A percentile compares a stretch with the other conserved stretches of the same genome.
Evolutionary conservation across 2,797 vertebrate species (phyloP).

Genomic region (Takifugu rubripes): DNA sequence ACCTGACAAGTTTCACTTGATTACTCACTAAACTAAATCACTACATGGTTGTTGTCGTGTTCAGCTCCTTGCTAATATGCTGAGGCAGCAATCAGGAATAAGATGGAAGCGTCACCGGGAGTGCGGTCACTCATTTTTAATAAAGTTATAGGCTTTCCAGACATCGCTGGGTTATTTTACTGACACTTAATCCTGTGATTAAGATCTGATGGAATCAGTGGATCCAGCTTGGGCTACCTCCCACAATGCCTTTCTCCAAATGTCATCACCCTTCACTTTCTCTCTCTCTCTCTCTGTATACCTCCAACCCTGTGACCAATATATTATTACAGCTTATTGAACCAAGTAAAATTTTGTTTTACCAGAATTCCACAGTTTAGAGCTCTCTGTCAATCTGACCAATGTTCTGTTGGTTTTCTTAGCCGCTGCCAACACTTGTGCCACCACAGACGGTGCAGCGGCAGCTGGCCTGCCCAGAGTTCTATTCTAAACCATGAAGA

Average conservation of each 20-base stretch:
- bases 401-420: conserved; percentile 37
- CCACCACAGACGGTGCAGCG: conserved; percentile 20
- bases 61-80: neutral
- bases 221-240: conserved; percentile 6
- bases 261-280: conserved; percentile 18
- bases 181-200: conserved; percentile 14
- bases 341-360: conserved; percentile 58
- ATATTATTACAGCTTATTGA: conserved; percentile 57
- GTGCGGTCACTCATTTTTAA: conserved; percentile 14
- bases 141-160: conserved; percentile 7
- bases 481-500: neutral
- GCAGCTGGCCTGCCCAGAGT: conserved; percentile 11
- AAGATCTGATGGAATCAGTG: conserved; percentile 10
- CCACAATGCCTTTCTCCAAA: conserved; percentile 20
- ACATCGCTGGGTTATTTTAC: conserved; percentile 12
- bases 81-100: neutral
- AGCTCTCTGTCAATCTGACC: conserved; percentile 49
- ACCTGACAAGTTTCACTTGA: neutral
- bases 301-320: conserved; percentile 24
- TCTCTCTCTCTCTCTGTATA: no score
- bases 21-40: neutral
- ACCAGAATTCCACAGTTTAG: conserved; percentile 58
- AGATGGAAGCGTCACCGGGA: conserved; percentile 19
- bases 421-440: conserved; percentile 36
- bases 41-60: neutral